These are phyloP conservation scores for Tokudaia tokunoshimensis DNA, from an alignment of 2,797 vertebrate species.

Conservation along the genomic window DNA sequence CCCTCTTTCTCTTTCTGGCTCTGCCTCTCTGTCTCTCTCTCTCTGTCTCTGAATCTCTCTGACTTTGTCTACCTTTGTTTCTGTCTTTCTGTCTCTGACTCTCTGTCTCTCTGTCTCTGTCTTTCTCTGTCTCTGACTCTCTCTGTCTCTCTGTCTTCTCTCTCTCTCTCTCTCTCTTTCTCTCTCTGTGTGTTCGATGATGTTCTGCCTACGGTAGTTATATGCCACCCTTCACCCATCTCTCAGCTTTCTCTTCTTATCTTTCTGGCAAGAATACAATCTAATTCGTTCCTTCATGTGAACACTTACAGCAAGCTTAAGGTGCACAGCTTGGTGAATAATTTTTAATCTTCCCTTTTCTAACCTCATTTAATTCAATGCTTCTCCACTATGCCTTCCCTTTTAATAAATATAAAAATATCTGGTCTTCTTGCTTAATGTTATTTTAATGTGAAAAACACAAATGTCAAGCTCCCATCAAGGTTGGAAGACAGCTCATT, in stretches of 20 bases:
- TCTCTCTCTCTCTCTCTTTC: not conserved
- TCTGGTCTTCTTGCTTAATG: not conserved
- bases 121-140: not conserved
- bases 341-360: not conserved
- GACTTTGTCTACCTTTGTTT: rapidly evolving
- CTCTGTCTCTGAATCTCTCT: not conserved
- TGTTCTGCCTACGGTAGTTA: not conserved
- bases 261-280: not conserved
- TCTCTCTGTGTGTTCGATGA: not conserved
- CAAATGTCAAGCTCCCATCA: not conserved
- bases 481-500: not conserved
- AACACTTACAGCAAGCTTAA: not conserved
- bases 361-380: not conserved
- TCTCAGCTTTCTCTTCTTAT: not conserved
- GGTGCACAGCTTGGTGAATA: not conserved
- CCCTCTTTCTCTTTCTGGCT: not conserved
- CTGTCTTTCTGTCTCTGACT: not conserved
- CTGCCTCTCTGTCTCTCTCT: not conserved
- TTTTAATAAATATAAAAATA: not conserved
- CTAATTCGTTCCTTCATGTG: not conserved
- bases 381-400: not conserved
- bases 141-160: not conserved
- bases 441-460: slow-evolving; percentile 39
- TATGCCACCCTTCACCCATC: rapidly evolving
- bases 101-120: not conserved